Conservation (phyloP, 2,113 vertebrate species). For the Syngnathus floridae region DNA sequence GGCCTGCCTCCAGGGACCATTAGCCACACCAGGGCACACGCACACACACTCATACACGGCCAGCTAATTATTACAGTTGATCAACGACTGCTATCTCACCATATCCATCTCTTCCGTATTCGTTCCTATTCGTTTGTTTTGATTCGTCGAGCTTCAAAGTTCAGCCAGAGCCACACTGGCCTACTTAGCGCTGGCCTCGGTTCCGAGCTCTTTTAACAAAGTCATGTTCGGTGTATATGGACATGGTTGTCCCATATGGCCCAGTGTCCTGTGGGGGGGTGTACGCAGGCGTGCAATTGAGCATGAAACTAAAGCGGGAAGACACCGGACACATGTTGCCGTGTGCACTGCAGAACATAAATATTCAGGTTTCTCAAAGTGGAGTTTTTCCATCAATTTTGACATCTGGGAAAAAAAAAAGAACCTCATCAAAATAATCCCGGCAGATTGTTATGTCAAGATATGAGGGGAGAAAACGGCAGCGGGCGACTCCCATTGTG, state of each 20-base stretch:
- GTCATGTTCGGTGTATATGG: neutral
- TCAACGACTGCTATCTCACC: neutral
- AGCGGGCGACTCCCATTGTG: neutral
- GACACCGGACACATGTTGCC: neutral
- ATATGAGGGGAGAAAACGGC: neutral
- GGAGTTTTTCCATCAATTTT: neutral
- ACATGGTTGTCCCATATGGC: neutral
- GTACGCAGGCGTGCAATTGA: neutral
- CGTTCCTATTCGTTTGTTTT: too few species aligned
- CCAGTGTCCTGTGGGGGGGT: neutral
- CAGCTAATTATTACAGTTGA: neutral
- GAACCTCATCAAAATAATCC: too few species aligned
- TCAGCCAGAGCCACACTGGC: neutral
- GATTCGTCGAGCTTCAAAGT: neutral
- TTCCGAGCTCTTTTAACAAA: neutral
- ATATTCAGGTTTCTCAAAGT: neutral
- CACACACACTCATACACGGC: constrained; percentile 13
- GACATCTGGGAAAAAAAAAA: neutral
- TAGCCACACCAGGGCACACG: constrained; percentile 66
- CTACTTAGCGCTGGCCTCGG: neutral
- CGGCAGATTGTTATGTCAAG: neutral
- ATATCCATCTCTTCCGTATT: neutral
- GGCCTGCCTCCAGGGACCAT: constrained; percentile 91
- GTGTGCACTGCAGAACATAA: neutral
- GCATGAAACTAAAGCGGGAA: neutral